phyloP scores from a whole-genome alignment of 2,888 invertebrate species.

The Torymus texanus region DNA sequence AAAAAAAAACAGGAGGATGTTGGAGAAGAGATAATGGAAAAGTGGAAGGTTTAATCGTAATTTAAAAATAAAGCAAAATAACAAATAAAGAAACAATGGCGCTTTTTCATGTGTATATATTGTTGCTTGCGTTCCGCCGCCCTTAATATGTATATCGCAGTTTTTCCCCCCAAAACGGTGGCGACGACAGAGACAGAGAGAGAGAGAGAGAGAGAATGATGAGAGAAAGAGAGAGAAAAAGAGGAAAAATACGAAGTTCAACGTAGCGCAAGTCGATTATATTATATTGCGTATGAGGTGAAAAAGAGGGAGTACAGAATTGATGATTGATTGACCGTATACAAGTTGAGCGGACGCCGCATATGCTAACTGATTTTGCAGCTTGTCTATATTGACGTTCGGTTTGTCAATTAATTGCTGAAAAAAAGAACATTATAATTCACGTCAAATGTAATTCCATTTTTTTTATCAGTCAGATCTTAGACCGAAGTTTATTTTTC shows the following conservation, averaged over 20 bases:
- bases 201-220: constrained; percentile 39
- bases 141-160: constrained; percentile 62
- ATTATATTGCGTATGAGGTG: constrained; percentile 26
- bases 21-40: too few species aligned
- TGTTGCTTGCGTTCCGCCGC: constrained; percentile 68
- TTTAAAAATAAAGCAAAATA: constrained; percentile 49
- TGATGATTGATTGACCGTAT: too few species aligned
- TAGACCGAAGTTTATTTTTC: too few species aligned
- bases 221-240: constrained; percentile 25
- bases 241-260: constrained; percentile 25
- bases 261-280: constrained; percentile 26
- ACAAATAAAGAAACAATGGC: constrained; percentile 58
- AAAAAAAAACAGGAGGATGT: constrained; percentile 16
- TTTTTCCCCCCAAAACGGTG: constrained; percentile 25
- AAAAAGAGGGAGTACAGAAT: background rate
- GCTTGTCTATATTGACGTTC: too few species aligned
- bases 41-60: constrained; percentile 48
- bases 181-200: constrained; percentile 29
- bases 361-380: too few species aligned
- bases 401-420: too few species aligned
- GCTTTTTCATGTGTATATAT: constrained; percentile 72
- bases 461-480: too few species aligned
- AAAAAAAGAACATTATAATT: too few species aligned
- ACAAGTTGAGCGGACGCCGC: too few species aligned
- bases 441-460: too few species aligned